These are phyloP conservation scores for Diadegma fenestrale DNA, from an alignment of 2,888 invertebrate species.

Conservation along the genomic window DNA sequence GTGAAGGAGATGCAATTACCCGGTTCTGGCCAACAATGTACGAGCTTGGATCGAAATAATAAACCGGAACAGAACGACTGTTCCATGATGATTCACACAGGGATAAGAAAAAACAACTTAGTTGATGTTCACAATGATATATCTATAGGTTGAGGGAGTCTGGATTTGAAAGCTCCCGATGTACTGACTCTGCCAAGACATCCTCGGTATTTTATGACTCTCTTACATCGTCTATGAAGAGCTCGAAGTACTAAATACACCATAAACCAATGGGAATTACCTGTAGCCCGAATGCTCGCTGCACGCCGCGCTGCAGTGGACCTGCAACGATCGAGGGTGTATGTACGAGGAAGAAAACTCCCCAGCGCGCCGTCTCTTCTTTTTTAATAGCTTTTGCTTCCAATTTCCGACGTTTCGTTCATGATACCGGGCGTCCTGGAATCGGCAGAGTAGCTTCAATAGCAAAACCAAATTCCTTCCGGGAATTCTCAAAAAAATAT, in stretches of 20 bases:
- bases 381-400: conserved; percentile 18
- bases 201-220: conserved; percentile 60
- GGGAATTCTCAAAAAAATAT: too few species aligned
- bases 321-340: conserved; percentile 13
- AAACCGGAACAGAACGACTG: conserved; percentile 6
- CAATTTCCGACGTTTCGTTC: conserved; percentile 12
- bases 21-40: conserved; percentile 56
- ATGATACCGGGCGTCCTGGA: not conserved
- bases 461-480: too few species aligned
- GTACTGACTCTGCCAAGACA: conserved; percentile 24
- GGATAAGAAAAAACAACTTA: not conserved
- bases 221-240: conserved; percentile 73
- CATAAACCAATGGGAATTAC: conserved; percentile 79
- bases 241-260: conserved; percentile 74
- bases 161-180: conserved; percentile 16
- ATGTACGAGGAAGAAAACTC: conserved; percentile 19
- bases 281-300: conserved; percentile 76
- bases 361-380: not conserved
- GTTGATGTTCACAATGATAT: conserved; percentile 1
- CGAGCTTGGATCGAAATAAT: conserved; percentile 42
- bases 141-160: conserved; percentile 3
- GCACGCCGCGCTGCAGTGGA: conserved; percentile 52
- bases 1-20: conserved; percentile 67
- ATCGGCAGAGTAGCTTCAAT: not conserved
- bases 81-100: conserved; percentile 4